Percentiles rank a stretch among this genome's conserved stretches.
Evolutionary conservation across 2,888 invertebrate genomes (phyloP).

Genomic region (Agrotis puta): DNA sequence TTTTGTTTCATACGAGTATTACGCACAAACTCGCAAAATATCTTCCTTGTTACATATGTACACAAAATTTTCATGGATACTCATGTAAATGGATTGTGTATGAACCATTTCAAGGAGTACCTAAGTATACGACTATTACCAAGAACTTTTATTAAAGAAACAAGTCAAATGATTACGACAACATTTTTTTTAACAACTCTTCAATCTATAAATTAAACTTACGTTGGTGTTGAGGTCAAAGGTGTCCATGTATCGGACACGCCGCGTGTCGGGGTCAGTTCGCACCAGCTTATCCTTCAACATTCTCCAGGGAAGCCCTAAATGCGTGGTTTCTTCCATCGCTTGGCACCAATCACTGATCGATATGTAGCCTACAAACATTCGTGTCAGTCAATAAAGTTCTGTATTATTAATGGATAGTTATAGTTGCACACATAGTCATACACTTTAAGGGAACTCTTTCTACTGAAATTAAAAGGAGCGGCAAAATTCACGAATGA

Average conservation of each 20-base stretch:
- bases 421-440: background rate
- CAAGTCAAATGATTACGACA: too few relatives aligned
- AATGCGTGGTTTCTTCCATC: conserved; percentile 95
- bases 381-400: conserved; percentile 22
- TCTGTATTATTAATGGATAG: background rate
- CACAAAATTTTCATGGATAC: background rate
- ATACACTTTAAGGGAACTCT: background rate
- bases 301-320: conserved; percentile 97
- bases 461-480: background rate
- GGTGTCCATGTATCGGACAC: conserved; percentile 94
- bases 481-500: background rate
- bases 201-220: conserved; percentile 59
- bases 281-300: conserved; percentile 95
- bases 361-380: conserved; percentile 93
- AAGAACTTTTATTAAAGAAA: too few relatives aligned
- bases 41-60: background rate
- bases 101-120: background rate
- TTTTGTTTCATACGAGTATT: conserved; percentile 15
- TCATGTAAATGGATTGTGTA: background rate
- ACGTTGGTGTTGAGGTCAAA: conserved; percentile 92
- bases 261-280: conserved; percentile 91
- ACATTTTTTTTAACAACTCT: too few relatives aligned
- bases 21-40: background rate
- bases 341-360: conserved; percentile 96
- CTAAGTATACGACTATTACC: too few relatives aligned